Evolutionary conservation across 2,888 invertebrate genomes (phyloP).

Genomic region (Drosophila bunnanda): DNA sequence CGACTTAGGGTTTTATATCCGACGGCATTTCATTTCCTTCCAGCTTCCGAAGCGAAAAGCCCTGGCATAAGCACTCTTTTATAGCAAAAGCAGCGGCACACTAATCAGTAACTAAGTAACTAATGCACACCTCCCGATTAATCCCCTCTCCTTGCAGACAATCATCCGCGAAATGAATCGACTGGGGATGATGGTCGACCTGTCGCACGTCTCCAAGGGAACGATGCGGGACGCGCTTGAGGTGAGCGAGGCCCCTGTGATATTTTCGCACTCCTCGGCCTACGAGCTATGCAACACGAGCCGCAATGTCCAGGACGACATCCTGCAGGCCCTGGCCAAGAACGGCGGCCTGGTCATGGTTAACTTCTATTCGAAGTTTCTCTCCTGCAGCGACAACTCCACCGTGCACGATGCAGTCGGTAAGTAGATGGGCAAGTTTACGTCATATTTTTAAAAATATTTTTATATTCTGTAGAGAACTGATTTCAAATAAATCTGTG

Average conservation of each 20-base stretch:
- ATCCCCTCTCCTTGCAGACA: slow-evolving; percentile 85
- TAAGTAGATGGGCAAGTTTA: slow-evolving; percentile 83
- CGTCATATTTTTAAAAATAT: background rate
- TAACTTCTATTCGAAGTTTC: slow-evolving; percentile 92
- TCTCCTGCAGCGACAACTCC: slow-evolving; percentile 90
- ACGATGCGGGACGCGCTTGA: slow-evolving; percentile 93
- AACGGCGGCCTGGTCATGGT: slow-evolving; percentile 95
- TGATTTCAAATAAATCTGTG: background rate
- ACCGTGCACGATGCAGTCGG: slow-evolving; percentile 93
- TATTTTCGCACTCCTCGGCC: slow-evolving; percentile 94
- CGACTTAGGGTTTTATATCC: slow-evolving; percentile 56
- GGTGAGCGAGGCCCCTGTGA: slow-evolving; percentile 92
- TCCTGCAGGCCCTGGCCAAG: slow-evolving; percentile 89
- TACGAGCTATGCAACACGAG: slow-evolving; percentile 92
- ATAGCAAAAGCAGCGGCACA: slow-evolving; percentile 9
- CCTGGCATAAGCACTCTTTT: slow-evolving; percentile 8
- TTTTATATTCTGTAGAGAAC: background rate
- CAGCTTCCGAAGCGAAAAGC: slow-evolving; percentile 38
- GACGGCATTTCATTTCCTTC: slow-evolving; percentile 41
- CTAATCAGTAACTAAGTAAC: slow-evolving; percentile 64
- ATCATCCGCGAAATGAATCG: slow-evolving; percentile 95
- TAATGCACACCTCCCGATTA: slow-evolving; percentile 19
- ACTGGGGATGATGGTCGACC: slow-evolving; percentile 94
- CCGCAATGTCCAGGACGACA: slow-evolving; percentile 92
- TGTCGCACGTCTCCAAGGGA: slow-evolving; percentile 91